phyloP scores from a whole-genome alignment of 2,113 vertebrate species.

The Tyrannus savana region DNA sequence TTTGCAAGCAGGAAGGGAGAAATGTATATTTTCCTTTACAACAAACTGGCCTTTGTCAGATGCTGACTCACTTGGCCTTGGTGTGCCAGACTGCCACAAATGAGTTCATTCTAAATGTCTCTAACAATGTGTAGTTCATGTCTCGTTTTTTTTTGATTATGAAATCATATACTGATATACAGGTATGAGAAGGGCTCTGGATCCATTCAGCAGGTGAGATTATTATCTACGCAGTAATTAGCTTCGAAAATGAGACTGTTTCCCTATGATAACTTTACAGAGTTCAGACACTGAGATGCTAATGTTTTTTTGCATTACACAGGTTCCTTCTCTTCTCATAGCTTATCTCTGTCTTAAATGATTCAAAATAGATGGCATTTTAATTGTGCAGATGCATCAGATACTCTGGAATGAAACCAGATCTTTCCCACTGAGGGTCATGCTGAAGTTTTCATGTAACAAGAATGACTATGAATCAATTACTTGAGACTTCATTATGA shows the following conservation, averaged over 20 bases:
- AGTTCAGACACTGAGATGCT: neutral
- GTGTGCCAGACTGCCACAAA: neutral
- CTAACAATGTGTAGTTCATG: neutral
- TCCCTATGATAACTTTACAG: neutral
- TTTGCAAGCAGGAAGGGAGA: neutral
- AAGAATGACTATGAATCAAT: conserved; percentile 29
- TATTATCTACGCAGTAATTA: conserved; percentile 10
- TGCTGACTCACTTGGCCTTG: neutral
- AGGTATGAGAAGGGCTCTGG: conserved; percentile 40
- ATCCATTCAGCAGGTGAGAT: conserved; percentile 14
- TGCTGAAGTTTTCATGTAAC: conserved; percentile 3
- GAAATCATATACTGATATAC: conserved; percentile 27
- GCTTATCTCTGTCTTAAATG: conserved; percentile 32
- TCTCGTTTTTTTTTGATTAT: neutral
- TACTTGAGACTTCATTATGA: conserved; percentile 27
- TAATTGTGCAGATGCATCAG: conserved; percentile 47
- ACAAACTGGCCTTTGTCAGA: neutral
- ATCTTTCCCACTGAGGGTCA: neutral
- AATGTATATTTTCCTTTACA: neutral
- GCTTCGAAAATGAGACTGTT: neutral
- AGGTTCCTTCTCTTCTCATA: conserved; percentile 26
- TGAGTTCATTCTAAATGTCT: neutral
- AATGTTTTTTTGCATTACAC: neutral
- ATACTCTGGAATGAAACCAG: conserved; percentile 48
- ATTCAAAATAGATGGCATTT: conserved; percentile 56